Evolutionary conservation across 2,888 invertebrate species (phyloP), one percentile per base, ranked within the genome.

Genomic region (Cataglyphis altisquamis): DNA sequence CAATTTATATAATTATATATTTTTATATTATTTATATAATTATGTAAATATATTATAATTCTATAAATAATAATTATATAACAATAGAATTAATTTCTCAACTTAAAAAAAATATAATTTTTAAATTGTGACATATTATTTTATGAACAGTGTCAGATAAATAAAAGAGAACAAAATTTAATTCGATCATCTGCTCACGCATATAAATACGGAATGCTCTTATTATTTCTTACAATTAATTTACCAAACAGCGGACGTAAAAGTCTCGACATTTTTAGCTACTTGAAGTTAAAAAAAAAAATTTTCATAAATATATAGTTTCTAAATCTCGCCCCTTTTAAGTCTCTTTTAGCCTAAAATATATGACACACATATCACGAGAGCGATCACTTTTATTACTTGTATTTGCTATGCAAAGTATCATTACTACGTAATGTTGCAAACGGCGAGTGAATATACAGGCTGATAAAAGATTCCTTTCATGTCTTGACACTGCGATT

Each of bases 381-480:
- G 12, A 66, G 52, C 8, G 48, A 64, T 63, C 48, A 52, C 25
- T 66, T 64, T 66, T 66, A 64, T 64, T 52, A 55, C 6, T 48
- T 48, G 3, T 55, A 55, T 66, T 64, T 68, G 29, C 57, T n/a
- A 39, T 48, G 25, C 3, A 10, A 41, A 29, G 36, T n/a, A 41
- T 52, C 21, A 15, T 75, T 66, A 78, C 41, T 21, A 15, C 12
- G 21, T 60, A 68, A 67, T 32, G 29, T 68, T 67, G 41, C n/a
- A 57, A 78, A 41, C 29, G 21, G 21, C 21, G 32, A 68, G n/a
- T 32, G 41, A 68, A 68, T 68, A 48, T n/a, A 68, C 41, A 12
- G 12, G 8, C 4, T 52, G 75, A 75, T 75, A 75, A 66, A 75
- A 75, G 75, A 55, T 41, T 60, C 57, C 57, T 57, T 68, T 78